Percentiles rank a stretch among this genome's conserved stretches.
Conservation (phyloP, 2,113 vertebrate genomes). For the Gallinago jamesoni region DNA sequence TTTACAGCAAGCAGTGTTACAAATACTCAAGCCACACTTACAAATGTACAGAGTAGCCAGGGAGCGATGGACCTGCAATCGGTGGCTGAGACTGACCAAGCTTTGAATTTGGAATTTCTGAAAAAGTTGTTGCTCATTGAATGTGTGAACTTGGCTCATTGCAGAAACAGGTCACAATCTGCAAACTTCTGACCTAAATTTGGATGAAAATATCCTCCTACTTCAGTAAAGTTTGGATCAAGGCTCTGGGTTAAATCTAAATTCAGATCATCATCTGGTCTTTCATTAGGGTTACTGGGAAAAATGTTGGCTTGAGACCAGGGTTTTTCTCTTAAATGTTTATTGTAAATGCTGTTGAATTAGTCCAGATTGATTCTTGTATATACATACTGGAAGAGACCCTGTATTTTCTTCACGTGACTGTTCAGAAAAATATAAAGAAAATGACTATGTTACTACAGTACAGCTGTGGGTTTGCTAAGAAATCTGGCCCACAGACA, state of each 20-base stretch:
- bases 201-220: not conserved
- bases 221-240: not conserved
- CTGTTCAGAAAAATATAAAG: not conserved
- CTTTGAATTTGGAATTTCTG: not conserved
- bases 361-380: not conserved
- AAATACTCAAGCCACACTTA: not conserved
- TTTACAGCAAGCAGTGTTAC: not conserved
- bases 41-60: not conserved
- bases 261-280: not conserved
- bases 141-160: not conserved
- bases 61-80: not conserved
- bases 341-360: not conserved
- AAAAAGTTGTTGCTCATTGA: not conserved
- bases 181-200: not conserved
- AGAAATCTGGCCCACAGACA: conserved; percentile 10
- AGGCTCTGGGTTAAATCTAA: not conserved
- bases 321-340: not conserved
- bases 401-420: not conserved
- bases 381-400: not conserved
- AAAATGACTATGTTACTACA: not conserved
- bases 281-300: not conserved
- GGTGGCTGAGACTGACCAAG: not conserved
- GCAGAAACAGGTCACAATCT: not conserved
- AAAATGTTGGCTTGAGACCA: not conserved
- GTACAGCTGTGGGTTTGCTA: conserved; percentile 5